Evolutionary conservation across 2,113 vertebrate genomes (phyloP).

Genomic region (Macaca fascicularis): T2T-MFA8v1.1 NC_088391.1:69946501-69947000

Average conservation of each 20-base stretch:
- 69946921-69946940: neutral
- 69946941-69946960: neutral
- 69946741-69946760: neutral
- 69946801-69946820: neutral
- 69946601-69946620: neutral
- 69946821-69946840: neutral
- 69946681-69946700: neutral
- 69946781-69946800: neutral
- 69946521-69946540: neutral
- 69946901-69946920: neutral
- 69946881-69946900: neutral
- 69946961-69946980: neutral
- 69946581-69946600: neutral
- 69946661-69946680: neutral
- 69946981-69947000: neutral
- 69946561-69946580: neutral
- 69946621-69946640: neutral
- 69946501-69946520: neutral
- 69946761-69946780: neutral
- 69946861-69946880: neutral
- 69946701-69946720: neutral
- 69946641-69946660: neutral
- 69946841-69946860: neutral
- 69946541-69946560: neutral
- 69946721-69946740: neutral